Conservation (phyloP, 2,888 invertebrate genomes). For the Agrochola lota region DNA sequence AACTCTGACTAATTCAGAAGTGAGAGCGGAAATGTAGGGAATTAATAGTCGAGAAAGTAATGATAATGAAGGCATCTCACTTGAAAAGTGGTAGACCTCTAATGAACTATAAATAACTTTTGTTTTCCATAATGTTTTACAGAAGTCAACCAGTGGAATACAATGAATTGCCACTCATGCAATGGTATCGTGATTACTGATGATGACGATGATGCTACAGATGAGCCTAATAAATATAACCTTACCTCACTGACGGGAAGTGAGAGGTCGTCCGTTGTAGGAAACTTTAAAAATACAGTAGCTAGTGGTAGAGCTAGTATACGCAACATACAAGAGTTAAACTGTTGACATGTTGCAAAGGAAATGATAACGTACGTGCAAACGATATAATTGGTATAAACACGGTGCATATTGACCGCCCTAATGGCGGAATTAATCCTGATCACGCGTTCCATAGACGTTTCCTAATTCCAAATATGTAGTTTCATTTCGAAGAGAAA, state of each 20-base stretch:
- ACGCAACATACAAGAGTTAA: constrained; percentile 30
- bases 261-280: constrained; percentile 34
- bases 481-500: background rate
- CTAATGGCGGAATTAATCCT: background rate
- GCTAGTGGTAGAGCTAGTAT: constrained; percentile 24
- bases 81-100: background rate
- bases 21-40: background rate
- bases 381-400: background rate
- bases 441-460: no score
- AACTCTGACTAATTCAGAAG: background rate
- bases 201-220: constrained; percentile 1
- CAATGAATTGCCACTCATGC: background rate
- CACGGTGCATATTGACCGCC: background rate
- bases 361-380: constrained; percentile 7
- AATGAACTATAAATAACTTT: background rate
- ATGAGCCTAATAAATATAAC: constrained; percentile 25
- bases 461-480: background rate
- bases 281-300: constrained; percentile 40
- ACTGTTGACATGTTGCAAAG: constrained; percentile 23
- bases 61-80: background rate
- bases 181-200: background rate
- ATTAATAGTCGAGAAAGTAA: constrained; percentile 2
- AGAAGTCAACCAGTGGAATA: background rate
- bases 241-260: constrained; percentile 46
- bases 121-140: background rate